phyloP scores from a whole-genome alignment of 2,797 vertebrate genomes.

The Gambelia wislizenii region DNA sequence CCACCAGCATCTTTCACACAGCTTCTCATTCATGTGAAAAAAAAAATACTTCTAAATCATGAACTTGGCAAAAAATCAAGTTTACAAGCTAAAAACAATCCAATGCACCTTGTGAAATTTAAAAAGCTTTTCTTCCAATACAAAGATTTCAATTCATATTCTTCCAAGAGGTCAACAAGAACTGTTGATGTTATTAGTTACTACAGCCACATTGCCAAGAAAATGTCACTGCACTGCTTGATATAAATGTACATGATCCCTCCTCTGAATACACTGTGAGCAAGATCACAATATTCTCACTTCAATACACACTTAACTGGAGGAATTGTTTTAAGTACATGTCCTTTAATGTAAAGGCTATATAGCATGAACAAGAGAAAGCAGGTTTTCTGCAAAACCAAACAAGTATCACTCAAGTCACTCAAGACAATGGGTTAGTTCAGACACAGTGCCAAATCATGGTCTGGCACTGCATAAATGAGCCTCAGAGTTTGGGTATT shows the following conservation, averaged over 20 bases:
- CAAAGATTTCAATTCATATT: constrained; percentile 56
- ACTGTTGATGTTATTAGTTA: constrained; percentile 62
- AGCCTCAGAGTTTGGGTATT: background rate
- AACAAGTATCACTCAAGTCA: background rate
- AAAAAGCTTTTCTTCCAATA: constrained; percentile 51
- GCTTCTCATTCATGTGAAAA: constrained; percentile 25
- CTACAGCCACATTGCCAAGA: constrained; percentile 73
- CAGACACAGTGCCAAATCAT: background rate
- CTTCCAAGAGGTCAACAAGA: constrained; percentile 55
- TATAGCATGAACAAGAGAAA: constrained; percentile 56
- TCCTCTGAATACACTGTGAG: constrained; percentile 61
- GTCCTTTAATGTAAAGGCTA: constrained; percentile 56
- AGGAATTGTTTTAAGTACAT: background rate
- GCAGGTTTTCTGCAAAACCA: background rate
- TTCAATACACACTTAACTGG: background rate
- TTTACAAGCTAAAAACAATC: constrained; percentile 19
- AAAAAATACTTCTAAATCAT: background rate
- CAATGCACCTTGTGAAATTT: background rate
- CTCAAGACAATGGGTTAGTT: background rate
- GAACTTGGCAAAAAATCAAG: background rate
- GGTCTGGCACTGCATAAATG: background rate
- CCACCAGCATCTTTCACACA: constrained; percentile 12
- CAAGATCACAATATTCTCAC: constrained; percentile 67
- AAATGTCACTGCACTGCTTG: constrained; percentile 77
- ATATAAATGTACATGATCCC: constrained; percentile 72